Evolutionary conservation across 1,140 invertebrate genomes (phyloP), one percentile per base, ranked within the genome.

Genomic region (Brachionus sp.): DNA sequence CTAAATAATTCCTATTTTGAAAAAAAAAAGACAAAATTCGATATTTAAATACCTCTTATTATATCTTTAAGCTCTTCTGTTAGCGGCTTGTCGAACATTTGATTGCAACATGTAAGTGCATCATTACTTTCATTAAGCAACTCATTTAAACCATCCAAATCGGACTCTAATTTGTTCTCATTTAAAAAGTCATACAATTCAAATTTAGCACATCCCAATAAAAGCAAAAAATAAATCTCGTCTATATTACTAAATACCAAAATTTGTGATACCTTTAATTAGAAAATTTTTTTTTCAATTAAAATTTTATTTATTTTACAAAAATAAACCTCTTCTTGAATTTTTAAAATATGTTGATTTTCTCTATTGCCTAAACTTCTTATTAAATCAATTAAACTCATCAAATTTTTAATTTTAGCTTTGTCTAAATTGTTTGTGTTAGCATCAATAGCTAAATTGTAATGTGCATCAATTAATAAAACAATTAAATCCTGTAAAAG

Each of bases 401-500:
- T 16, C 16, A 19, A 16, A 16, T 70, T 10, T 12, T 42, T 70
- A 39, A 70, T n/a, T 70, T n/a, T 13, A 70, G 5, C 9, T 39
- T 70, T 16, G 5, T 75, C 39, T 29, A 25, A 29, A 46, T 25
- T 0, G 10, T 46, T 75, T 19, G 16, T 42, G 16, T 19, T 68
- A 5, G 12, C 16, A 29, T 46, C 9, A 3, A 39, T 70, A 6
- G 66, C 35, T 12, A 75, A 46, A 25, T 75, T 44, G 25, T 46
- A 75, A 46, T 75, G 70, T 3, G 77, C 19, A 12, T 80, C 77
- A 62, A 57, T 62, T 80, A 80, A 39, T 4, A 80, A 29, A 23
- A 12, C 23, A 35, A 80, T 29, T 19, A 80, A 23, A 37, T 80
- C 50, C 23, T 80, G 29, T 2, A 80, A 10, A 23, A 80, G 16